Percentiles rank a stretch among this genome's conserved stretches.
These are phyloP conservation scores for Coendou prehensilis DNA, from an alignment of 2,797 vertebrate species.

Conservation along the genomic window DNA sequence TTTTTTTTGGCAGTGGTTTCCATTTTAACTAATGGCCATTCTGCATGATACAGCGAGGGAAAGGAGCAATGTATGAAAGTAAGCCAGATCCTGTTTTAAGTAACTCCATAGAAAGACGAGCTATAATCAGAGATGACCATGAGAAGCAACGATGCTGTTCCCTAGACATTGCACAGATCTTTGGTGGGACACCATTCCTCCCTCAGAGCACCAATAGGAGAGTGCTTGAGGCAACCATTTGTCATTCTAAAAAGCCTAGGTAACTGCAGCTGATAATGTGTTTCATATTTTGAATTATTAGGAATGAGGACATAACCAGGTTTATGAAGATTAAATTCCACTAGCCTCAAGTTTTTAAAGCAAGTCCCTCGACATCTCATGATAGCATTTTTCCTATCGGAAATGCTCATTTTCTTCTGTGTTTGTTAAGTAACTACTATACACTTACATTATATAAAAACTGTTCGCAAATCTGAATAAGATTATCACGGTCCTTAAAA, in stretches of 20 bases:
- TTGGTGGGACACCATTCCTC: background rate
- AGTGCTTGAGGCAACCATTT: background rate
- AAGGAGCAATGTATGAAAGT: background rate
- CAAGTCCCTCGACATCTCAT: background rate
- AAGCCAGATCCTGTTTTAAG: background rate
- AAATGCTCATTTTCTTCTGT: background rate
- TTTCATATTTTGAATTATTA: constrained; percentile 53
- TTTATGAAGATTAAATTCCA: background rate
- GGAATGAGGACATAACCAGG: background rate
- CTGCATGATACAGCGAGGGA: background rate
- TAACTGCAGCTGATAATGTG: background rate
- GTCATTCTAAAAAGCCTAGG: background rate
- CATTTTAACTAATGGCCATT: background rate
- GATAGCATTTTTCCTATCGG: background rate
- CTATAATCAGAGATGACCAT: background rate
- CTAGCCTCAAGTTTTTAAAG: background rate
- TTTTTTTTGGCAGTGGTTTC: background rate
- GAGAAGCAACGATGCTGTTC: background rate
- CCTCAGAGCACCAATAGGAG: background rate
- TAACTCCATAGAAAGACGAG: background rate
- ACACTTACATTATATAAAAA: background rate
- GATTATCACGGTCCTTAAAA: background rate
- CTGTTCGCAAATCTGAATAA: background rate
- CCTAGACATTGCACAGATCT: background rate
- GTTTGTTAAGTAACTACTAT: background rate